A percentile compares a stretch with the other conserved stretches of the same genome.
Conservation (phyloP, 1,140 invertebrate species). For the Papilio aristodemus region DNA sequence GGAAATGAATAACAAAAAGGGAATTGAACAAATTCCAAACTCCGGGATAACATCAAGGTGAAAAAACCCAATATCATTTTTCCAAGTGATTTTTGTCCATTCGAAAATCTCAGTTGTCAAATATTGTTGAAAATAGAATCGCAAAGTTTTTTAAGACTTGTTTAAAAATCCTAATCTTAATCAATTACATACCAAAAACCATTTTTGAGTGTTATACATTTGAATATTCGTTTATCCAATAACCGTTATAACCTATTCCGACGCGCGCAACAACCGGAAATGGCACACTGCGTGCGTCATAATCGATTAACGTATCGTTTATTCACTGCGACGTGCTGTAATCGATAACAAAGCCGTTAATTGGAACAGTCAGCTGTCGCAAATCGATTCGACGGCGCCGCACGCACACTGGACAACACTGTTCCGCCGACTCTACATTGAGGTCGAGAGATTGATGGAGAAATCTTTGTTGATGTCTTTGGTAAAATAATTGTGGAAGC, state of each 20-base stretch:
- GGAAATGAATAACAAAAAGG: neutral
- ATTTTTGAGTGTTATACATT: neutral
- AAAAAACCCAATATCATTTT: too few species aligned
- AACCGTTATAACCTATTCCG: constrained; percentile 24
- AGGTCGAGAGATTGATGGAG: constrained; percentile 12
- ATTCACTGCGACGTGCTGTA: constrained; percentile 12
- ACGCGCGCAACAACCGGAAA: constrained; percentile 18
- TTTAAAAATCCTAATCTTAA: neutral
- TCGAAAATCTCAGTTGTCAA: too few species aligned
- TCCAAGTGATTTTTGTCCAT: too few species aligned
- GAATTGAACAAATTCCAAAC: too few species aligned
- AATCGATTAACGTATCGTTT: constrained; percentile 30
- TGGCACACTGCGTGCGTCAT: constrained; percentile 23
- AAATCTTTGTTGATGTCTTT: neutral
- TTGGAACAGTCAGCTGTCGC: constrained; percentile 40
- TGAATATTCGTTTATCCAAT: constrained; percentile 1
- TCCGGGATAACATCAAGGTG: too few species aligned
- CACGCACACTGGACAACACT: constrained; percentile 31
- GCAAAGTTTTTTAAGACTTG: too few species aligned
- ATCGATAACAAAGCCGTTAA: constrained; percentile 45
- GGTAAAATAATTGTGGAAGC: neutral
- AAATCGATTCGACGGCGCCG: constrained; percentile 38
- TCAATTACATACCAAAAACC: neutral
- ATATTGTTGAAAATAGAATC: neutral
- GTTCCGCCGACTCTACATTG: neutral